phyloP scores from a whole-genome alignment of 1,140 invertebrate genomes.

The Drosophila bipectinata region DNA sequence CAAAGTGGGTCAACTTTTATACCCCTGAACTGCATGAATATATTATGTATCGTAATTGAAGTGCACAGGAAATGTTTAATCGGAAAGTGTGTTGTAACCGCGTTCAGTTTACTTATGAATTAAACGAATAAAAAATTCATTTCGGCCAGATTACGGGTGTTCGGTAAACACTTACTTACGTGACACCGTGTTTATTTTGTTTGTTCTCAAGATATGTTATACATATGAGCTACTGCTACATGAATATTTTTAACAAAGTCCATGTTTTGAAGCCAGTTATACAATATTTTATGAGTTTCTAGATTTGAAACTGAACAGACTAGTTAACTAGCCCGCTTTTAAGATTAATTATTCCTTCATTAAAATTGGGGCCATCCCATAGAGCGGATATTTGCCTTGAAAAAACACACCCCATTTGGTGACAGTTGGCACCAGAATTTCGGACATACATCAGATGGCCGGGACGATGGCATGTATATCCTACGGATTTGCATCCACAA shows the following conservation, averaged over 20 bases:
- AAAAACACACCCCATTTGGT: background rate
- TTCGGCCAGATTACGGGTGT: background rate
- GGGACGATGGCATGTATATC: slow-evolving; percentile 40
- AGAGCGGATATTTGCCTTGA: background rate
- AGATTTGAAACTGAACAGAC: too few relatives aligned
- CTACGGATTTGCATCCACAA: slow-evolving; percentile 53
- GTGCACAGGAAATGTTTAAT: background rate
- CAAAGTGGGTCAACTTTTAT: background rate
- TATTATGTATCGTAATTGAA: background rate
- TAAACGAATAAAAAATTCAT: background rate
- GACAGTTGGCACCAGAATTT: slow-evolving; percentile 4
- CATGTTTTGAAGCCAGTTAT: too few relatives aligned
- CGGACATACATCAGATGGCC: slow-evolving; percentile 21
- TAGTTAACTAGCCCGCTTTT: background rate
- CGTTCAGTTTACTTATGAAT: background rate
- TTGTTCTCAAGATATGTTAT: background rate
- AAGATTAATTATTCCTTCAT: background rate
- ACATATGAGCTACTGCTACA: background rate
- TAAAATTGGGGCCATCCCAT: too few relatives aligned
- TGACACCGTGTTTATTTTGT: slow-evolving; percentile 1
- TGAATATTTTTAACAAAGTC: too few relatives aligned
- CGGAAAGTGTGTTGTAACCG: background rate
- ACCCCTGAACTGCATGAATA: background rate
- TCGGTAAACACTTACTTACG: background rate
- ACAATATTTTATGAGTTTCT: too few relatives aligned